Percentiles rank a stretch among this genome's conserved stretches.
Conservation (phyloP, 2,113 vertebrate genomes). For the Shinisaurus crocodilurus region DNA sequence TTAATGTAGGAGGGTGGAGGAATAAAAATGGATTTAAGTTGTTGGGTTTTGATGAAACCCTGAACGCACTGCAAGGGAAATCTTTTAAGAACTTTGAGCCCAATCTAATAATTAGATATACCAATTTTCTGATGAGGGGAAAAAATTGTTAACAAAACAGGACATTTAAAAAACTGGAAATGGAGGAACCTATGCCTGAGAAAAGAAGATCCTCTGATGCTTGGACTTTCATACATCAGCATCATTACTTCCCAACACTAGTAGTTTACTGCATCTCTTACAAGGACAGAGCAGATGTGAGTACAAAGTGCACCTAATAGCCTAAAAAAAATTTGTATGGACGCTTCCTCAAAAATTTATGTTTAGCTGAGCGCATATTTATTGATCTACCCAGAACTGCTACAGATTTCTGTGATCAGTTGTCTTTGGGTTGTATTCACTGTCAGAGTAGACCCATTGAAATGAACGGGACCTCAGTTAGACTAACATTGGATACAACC, state of each 20-base stretch:
- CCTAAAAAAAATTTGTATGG: neutral
- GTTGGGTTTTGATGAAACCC: neutral
- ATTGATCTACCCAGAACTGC: neutral
- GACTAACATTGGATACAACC: no score
- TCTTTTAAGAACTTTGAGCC: no score
- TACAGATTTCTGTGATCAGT: neutral
- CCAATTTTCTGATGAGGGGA: no score
- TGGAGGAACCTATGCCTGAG: neutral
- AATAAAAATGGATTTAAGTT: neutral
- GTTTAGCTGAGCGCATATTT: neutral
- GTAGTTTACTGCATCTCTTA: neutral
- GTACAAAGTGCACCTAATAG: neutral
- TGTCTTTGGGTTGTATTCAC: neutral
- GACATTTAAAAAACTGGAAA: neutral
- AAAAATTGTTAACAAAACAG: no score
- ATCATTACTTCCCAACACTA: neutral
- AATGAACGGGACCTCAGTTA: no score
- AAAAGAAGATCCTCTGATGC: neutral
- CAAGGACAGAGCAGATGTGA: no score
- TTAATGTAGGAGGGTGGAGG: neutral
- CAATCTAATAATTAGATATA: no score
- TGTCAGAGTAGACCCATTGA: no score
- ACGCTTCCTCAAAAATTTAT: neutral
- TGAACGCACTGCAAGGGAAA: neutral
- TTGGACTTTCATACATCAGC: neutral